Base-by-base conservation (phyloP, 2,888 invertebrate genomes). In the Cryptocheilus praepositus region DNA sequence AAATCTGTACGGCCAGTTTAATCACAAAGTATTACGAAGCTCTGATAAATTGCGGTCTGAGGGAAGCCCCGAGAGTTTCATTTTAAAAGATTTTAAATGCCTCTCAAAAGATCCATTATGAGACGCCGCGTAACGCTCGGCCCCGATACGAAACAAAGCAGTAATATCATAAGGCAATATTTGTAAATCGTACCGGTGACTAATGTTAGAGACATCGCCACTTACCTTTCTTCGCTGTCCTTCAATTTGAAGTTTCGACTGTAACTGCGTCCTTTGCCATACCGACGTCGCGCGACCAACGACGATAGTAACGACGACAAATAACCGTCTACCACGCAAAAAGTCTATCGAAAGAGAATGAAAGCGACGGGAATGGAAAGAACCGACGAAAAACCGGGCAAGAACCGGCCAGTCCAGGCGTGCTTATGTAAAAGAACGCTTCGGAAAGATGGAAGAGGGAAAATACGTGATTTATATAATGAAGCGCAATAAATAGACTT, bases 251-350 rank as follows among this genome's bases (percentile, higher is more conserved):
- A 68, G 64, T 68, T 67, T 55, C 18, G 55, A 49, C 18, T 49
- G 8, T 18, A 16, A 46, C 13, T 36, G 11, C 13, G 36, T 36
- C 36, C 36, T 36, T 7, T 11, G 56, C 60, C 60, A 59, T 16
- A 59, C 45, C 25, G 54, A 16, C 11, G 16, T n/a, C 16, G 5
- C 16, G 54, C 44, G 53, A 45, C 45, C 52, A 21, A 16, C 25
- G 16, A 5, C 36, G 16, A 36, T 18, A 11, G 16, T 25, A 25
- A 43, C 53, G n/a, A 19, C 65, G 57, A 68, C 68, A 68, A 68
- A 68, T 68, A 58, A 57, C 65, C 57, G 44, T 51, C 22, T 22
- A 55, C 61, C 68, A 68, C 68, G 68, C 61, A 68, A 65, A 68
- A 68, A 65, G 60, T 61, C 64, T 61, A 68, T 68, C 68, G 61